phyloP scores from a whole-genome alignment of 2,888 invertebrate genomes.

The Drosophila eohydei region DNA sequence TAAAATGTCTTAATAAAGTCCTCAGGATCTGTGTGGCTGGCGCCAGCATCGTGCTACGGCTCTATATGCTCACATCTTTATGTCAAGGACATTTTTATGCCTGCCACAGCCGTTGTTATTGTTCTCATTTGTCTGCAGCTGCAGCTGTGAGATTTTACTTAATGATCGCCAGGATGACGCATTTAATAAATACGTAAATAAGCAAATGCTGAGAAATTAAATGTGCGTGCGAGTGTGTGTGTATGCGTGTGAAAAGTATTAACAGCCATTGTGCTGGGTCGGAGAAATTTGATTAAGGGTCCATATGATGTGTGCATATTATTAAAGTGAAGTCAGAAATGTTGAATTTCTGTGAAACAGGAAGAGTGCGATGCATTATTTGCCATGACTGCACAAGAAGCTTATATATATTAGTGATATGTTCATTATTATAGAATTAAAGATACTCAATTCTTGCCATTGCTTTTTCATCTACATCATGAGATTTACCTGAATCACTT shows the following conservation, averaged over 20 bases:
- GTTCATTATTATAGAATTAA: not conserved
- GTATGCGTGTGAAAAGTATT: slow-evolving; percentile 28
- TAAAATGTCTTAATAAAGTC: slow-evolving; percentile 81
- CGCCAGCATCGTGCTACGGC: slow-evolving; percentile 8
- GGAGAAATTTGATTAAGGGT: not conserved
- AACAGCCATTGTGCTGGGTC: not conserved
- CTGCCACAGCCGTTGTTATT: slow-evolving; percentile 60
- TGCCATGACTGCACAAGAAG: not conserved
- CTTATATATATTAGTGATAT: not conserved
- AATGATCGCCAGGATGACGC: slow-evolving; percentile 51
- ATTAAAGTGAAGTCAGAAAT: not conserved
- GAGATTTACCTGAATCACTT: not conserved
- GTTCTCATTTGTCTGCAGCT: slow-evolving; percentile 19
- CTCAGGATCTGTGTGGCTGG: slow-evolving; percentile 21
- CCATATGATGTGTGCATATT: not conserved
- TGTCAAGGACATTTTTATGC: slow-evolving; percentile 81
- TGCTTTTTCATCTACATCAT: not conserved
- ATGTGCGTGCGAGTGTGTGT: not conserved
- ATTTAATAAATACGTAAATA: slow-evolving; percentile 56
- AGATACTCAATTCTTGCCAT: not conserved
- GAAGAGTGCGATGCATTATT: no score
- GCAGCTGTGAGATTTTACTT: slow-evolving; percentile 43
- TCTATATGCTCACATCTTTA: slow-evolving; percentile 64
- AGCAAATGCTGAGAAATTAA: slow-evolving; percentile 30
- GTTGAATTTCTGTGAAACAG: not conserved